phyloP scores from a whole-genome alignment of 2,113 vertebrate genomes.

The Pterocles burchelli region DNA sequence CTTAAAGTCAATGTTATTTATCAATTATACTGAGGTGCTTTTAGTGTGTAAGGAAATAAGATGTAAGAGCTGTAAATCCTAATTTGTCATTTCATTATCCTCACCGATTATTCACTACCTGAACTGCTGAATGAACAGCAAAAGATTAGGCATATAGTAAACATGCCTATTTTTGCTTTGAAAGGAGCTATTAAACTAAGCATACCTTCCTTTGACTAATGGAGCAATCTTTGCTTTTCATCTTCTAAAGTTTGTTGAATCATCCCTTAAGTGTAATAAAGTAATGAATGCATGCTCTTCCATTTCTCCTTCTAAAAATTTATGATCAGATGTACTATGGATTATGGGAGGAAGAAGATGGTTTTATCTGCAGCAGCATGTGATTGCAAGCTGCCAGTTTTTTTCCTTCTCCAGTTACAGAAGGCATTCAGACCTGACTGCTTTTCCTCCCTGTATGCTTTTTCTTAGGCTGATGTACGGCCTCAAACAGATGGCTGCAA shows the following conservation, averaged over 20 bases:
- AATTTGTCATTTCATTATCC: background rate
- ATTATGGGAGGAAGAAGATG: background rate
- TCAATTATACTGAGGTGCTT: background rate
- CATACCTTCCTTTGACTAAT: background rate
- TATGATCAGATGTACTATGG: background rate
- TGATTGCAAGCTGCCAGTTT: background rate
- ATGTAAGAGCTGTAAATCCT: background rate
- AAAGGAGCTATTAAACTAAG: background rate
- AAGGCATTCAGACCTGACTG: background rate
- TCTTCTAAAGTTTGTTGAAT: background rate
- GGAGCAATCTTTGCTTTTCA: background rate
- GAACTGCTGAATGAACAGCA: background rate
- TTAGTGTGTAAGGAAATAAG: background rate
- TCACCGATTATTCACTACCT: background rate
- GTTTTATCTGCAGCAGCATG: background rate
- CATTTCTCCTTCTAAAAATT: background rate
- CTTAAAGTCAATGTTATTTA: background rate
- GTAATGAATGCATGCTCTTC: background rate
- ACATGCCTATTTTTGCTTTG: background rate
- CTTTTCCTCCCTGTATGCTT: background rate
- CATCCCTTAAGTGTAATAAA: background rate
- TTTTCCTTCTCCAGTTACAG: background rate
- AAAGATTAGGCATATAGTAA: background rate
- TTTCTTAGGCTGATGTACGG: slow-evolving; percentile 91
- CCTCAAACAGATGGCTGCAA: slow-evolving; percentile 98